A percentile compares a stretch with the other conserved stretches of the same genome.
Conservation (phyloP, 1,140 invertebrate genomes). For the Diuraphis noxia region DNA sequence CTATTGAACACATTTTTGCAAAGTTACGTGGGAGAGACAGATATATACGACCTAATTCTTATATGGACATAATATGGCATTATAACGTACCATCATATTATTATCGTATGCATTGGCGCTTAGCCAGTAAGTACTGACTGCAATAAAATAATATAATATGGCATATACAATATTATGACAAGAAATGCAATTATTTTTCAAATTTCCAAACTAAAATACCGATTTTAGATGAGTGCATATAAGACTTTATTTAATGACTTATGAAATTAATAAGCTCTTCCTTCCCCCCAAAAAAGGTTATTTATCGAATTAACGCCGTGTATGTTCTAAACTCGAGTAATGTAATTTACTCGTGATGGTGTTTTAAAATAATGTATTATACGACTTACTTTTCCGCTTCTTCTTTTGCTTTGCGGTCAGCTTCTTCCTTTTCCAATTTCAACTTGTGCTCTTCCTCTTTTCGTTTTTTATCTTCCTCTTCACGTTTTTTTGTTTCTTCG, state of each 20-base stretch:
- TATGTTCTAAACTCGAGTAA: not conserved
- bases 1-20: not conserved
- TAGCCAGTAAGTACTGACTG: not conserved
- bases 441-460: conserved; percentile 71
- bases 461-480: conserved; percentile 69
- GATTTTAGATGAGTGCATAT: not conserved
- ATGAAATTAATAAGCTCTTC: not conserved
- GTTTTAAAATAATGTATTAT: not conserved
- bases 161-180: not conserved
- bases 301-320: not conserved
- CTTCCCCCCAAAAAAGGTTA: not conserved
- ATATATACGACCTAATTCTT: not conserved
- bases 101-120: not conserved
- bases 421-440: conserved; percentile 76
- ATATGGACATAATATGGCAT: not conserved
- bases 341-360: not conserved
- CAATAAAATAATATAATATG: not conserved
- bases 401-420: conserved; percentile 74
- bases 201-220: not conserved
- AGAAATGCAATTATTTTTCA: not conserved
- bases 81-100: not conserved
- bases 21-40: not conserved
- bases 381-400: conserved; percentile 70
- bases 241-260: not conserved
- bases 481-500: conserved; percentile 68